These are phyloP conservation scores for Eledone cirrhosa DNA, from an alignment of 2,888 invertebrate genomes.

Conservation along the genomic window DNA sequence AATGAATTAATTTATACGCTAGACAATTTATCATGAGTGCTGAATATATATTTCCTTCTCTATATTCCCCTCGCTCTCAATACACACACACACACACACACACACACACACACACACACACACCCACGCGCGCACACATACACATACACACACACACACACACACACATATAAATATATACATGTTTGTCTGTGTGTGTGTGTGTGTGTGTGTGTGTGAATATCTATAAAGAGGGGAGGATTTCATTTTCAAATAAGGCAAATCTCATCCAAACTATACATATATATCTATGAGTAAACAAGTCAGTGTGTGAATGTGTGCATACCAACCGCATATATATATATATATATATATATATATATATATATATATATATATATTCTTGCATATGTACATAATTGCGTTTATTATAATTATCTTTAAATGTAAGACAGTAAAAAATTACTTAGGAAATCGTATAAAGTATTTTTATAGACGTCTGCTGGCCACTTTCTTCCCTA, in stretches of 20 bases:
- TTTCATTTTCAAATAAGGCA: not conserved
- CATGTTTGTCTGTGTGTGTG: not conserved
- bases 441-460: too few species aligned
- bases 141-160: conserved; percentile 27
- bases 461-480: too few species aligned
- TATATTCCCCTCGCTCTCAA: not conserved
- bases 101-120: not conserved
- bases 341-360: not conserved
- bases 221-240: not conserved
- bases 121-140: conserved; percentile 23
- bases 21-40: not conserved
- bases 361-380: not conserved
- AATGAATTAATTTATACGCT: not conserved
- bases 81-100: not conserved
- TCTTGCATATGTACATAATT: not conserved
- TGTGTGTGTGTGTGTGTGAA: not conserved
- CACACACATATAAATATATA: conserved; percentile 12
- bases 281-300: not conserved
- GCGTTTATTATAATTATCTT: too few species aligned
- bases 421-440: too few species aligned
- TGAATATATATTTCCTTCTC: not conserved
- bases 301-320: not conserved
- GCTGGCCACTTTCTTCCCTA: too few species aligned
- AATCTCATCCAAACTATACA: not conserved
- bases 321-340: not conserved